Evolutionary conservation across 2,888 invertebrate species (phyloP).

Genomic region (Chloromyia formosa): DNA sequence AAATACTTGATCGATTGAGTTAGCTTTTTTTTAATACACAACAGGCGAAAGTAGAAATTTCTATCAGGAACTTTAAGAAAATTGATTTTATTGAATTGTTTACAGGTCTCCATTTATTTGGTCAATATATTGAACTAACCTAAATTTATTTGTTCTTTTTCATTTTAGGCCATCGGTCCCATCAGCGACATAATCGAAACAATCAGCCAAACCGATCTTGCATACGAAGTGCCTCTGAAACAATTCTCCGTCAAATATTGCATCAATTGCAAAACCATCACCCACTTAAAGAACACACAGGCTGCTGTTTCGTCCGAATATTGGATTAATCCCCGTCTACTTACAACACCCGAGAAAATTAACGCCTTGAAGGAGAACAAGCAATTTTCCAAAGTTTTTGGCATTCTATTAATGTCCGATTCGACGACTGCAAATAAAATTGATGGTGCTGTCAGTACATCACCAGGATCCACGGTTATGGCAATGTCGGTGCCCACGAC

Average conservation of each 20-base stretch:
- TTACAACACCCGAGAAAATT: slow-evolving; percentile 69
- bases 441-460: slow-evolving; percentile 32
- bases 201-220: slow-evolving; percentile 58
- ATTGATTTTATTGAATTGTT: too few relatives aligned
- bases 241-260: slow-evolving; percentile 60
- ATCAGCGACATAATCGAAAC: slow-evolving; percentile 57
- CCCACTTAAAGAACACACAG: slow-evolving; percentile 56
- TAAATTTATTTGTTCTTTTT: too few relatives aligned
- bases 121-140: too few relatives aligned
- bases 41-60: too few relatives aligned
- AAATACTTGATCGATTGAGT: too few relatives aligned
- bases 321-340: slow-evolving; percentile 58
- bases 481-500: slow-evolving; percentile 25
- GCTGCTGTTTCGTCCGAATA: slow-evolving; percentile 50
- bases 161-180: slow-evolving; percentile 57
- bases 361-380: slow-evolving; percentile 70
- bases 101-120: too few relatives aligned
- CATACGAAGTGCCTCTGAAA: slow-evolving; percentile 55
- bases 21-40: too few relatives aligned
- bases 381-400: slow-evolving; percentile 77
- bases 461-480: slow-evolving; percentile 16
- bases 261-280: slow-evolving; percentile 60
- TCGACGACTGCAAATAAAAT: slow-evolving; percentile 40
- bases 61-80: too few relatives aligned
- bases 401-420: slow-evolving; percentile 70